phyloP scores from a whole-genome alignment of 2,888 invertebrate species.

The Agonopterix arenella region DNA sequence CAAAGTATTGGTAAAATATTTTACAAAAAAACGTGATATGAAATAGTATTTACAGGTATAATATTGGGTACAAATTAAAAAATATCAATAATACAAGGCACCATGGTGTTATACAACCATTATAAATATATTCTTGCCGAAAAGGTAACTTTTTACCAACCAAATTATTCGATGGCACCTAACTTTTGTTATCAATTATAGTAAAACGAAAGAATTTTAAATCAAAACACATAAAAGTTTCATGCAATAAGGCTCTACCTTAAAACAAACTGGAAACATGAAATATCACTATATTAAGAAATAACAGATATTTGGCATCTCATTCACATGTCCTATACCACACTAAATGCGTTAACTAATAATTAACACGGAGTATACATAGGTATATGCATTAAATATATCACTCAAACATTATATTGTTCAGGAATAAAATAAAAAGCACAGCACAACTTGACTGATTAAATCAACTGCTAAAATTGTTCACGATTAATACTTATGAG shows the following conservation, averaged over 20 bases:
- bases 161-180: constrained; percentile 39
- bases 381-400: constrained; percentile 28
- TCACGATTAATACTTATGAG: constrained; percentile 32
- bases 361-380: constrained; percentile 38
- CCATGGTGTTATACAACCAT: constrained; percentile 15
- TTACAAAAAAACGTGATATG: constrained; percentile 9
- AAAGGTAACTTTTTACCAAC: constrained; percentile 39
- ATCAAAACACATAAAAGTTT: constrained; percentile 1
- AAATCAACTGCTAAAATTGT: constrained; percentile 13
- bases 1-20: constrained; percentile 62
- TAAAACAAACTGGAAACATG: constrained; percentile 34
- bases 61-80: constrained; percentile 6
- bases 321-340: constrained; percentile 53
- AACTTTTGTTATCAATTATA: constrained; percentile 8
- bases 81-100: constrained; percentile 30
- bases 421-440: constrained; percentile 44
- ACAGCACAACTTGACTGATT: constrained; percentile 58
- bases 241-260: constrained; percentile 33
- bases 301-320: constrained; percentile 69
- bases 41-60: constrained; percentile 9
- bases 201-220: background rate
- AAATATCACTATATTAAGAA: constrained; percentile 33
- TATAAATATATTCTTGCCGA: constrained; percentile 16
- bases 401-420: constrained; percentile 43
- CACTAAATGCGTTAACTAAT: constrained; percentile 31